Base-by-base conservation (phyloP, 64 coral and sea anemone species). In the Anthopleura sola region DNA sequence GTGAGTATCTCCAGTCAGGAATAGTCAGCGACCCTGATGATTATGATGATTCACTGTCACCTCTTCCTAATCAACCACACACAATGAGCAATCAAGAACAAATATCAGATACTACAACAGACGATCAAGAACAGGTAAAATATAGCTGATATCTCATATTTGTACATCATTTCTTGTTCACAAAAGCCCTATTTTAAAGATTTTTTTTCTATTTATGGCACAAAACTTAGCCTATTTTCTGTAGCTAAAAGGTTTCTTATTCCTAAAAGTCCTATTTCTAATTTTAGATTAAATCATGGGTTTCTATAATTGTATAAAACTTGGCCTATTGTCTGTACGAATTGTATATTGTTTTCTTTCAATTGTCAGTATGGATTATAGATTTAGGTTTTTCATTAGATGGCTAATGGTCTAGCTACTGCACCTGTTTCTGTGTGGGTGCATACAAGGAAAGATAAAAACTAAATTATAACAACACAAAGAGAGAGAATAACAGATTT, bases 21-120 rank as follows among this genome's bases (percentile, higher is more conserved):
- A 79, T 79, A 48, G 76, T 71, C 66, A 71, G 76, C 34, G 76
- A 79, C 16, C 76, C 76, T 48, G 36, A 38, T 10, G 76, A 79
- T n/a, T 44, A 48, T 47, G 76, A 79, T 48, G 76, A 79, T 47
- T 79, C 44, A 79, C 17, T 44, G 24, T 48, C 44, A 20, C 23
- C 37, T 44, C 37, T 71, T 16, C 66, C 66, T 71, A 8, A 71
- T 26, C 21, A 62, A 71, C 8, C 66, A 71, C n/a, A 71, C 3
- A 71, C 31, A 34, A 71, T 34, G 31, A 71, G 66, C 31, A 17
- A 71, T 71, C 28, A 32, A 71, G 66, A 71, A 15, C 26, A 71
- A 71, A 29, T 9, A 5, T 1, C 66, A 33, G 66, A 34, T n/a
- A 32, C 28, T 32, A 71, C 66, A 36, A 71, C 29, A 32, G 66